Evolutionary conservation across 92 coral and sea anemone genomes (phyloP).

Genomic region (Metridium senile): DNA sequence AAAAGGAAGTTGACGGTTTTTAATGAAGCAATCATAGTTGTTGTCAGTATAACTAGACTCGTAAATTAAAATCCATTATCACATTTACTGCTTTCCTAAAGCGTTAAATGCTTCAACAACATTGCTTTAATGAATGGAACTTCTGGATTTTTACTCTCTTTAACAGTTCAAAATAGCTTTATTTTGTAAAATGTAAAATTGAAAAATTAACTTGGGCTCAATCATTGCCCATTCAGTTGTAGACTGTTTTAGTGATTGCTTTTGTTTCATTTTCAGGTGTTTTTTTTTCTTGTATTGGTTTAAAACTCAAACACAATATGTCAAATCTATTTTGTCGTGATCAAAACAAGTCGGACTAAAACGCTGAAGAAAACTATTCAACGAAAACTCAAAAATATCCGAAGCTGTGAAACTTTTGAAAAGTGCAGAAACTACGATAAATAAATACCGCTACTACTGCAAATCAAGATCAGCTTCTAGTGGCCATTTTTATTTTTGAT

Average conservation of each 20-base stretch:
- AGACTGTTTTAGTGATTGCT: background rate
- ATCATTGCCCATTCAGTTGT: background rate
- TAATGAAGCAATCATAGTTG: slow-evolving; percentile 15
- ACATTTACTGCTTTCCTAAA: background rate
- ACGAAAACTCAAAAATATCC: background rate
- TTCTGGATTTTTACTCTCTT: background rate
- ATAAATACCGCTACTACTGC: background rate
- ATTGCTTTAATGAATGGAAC: background rate
- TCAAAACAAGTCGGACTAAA: too few relatives aligned
- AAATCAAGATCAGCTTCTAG: too few relatives aligned
- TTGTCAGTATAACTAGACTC: background rate
- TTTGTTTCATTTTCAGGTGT: background rate
- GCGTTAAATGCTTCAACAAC: background rate
- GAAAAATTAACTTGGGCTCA: background rate
- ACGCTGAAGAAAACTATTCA: background rate
- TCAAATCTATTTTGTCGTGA: background rate
- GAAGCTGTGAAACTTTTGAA: background rate
- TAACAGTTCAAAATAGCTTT: background rate
- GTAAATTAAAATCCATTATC: slow-evolving; percentile 7
- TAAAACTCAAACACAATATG: background rate
- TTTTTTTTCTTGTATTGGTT: background rate
- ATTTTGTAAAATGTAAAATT: background rate
- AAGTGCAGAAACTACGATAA: background rate
- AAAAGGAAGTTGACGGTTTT: background rate
- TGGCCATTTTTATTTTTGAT: too few relatives aligned